Base-by-base conservation (phyloP, 2,888 invertebrate species). In the Idaea biselata region DNA sequence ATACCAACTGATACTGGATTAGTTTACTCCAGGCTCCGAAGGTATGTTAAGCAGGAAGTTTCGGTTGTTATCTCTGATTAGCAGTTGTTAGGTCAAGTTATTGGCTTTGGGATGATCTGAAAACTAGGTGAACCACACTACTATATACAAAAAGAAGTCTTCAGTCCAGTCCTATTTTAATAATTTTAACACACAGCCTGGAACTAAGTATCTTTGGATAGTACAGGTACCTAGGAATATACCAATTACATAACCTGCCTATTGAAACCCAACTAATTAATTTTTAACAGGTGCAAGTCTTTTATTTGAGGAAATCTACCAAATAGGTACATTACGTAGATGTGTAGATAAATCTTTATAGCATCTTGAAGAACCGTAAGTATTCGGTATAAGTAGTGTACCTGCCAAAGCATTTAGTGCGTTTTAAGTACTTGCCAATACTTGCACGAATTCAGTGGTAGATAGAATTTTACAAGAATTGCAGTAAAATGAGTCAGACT, bases 401-500 rank as follows among this genome's bases (percentile, higher is more conserved):
- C 33, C 7, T 33, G 14, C 44, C 14, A 44, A 44, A 8, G 11
- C 14, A 44, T 14, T 7, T 44, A 44, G 11, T 44, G 14, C 5
- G 11, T 44, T 25, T 25, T 25, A 25, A 5, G 25, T 44, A 44
- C 44, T 44, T 8, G 8, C 44, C 44, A 44, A 44, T 44, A 44
- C 3, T 44, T 14, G 14, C 44, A 44, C 44, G 44, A 44, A 44
- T 14, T 44, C 14, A 44, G 14, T 44, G 44, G 44, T 44, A 44
- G 44, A 44, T 44, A 44, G 14, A 44, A 56, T 18, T 55, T 55
- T 16, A 61, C 60, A 63, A 61, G 60, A 72, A 75, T 69, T 81
- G 77, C 79, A 82, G 73, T 68, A 80, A 84, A 86, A 86, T 90
- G 90, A 90, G 80, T 91, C 90, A 90, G 71, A 68, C 63, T 58